Conservation (phyloP, 2,113 vertebrate species). For the Sylvia atricapilla region DNA sequence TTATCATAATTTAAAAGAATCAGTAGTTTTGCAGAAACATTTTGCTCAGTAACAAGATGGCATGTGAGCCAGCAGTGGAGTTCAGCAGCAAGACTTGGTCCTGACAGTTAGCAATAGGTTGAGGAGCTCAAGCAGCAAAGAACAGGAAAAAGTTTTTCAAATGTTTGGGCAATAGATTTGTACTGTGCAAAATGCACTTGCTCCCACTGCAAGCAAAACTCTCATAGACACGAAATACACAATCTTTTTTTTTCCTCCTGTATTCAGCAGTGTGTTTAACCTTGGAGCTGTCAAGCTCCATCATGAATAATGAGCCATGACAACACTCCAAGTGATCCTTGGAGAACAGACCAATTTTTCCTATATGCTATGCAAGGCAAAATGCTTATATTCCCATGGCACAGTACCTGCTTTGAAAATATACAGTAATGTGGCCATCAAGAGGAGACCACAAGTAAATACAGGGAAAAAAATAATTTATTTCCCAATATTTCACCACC, state of each 20-base stretch:
- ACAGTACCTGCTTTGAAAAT: not conserved
- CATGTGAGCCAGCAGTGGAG: not conserved
- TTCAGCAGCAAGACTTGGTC: not conserved
- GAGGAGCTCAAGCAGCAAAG: not conserved
- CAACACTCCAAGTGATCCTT: conserved; percentile 48
- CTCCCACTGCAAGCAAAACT: not conserved
- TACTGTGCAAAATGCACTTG: not conserved
- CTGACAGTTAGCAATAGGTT: not conserved
- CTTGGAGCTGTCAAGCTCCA: conserved; percentile 62
- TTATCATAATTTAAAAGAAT: not conserved
- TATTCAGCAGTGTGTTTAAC: conserved; percentile 48
- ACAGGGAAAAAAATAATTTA: not conserved
- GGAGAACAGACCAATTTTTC: conserved; percentile 52
- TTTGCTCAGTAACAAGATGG: not conserved
- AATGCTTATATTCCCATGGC: conserved; percentile 11
- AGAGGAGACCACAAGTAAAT: conserved; percentile 47
- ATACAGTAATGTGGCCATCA: conserved; percentile 42
- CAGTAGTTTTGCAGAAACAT: not conserved
- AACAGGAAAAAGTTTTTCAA: not conserved
- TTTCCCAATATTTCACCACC: not conserved
- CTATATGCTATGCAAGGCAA: conserved; percentile 45
- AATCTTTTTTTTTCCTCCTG: not conserved
- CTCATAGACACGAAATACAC: not conserved
- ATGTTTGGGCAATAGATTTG: not conserved
- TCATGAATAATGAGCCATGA: conserved; percentile 65